A percentile compares a stretch with the other conserved stretches of the same genome.
phyloP scores from a whole-genome alignment of 2,113 vertebrate species.

The Oreocharis arfaki region DNA sequence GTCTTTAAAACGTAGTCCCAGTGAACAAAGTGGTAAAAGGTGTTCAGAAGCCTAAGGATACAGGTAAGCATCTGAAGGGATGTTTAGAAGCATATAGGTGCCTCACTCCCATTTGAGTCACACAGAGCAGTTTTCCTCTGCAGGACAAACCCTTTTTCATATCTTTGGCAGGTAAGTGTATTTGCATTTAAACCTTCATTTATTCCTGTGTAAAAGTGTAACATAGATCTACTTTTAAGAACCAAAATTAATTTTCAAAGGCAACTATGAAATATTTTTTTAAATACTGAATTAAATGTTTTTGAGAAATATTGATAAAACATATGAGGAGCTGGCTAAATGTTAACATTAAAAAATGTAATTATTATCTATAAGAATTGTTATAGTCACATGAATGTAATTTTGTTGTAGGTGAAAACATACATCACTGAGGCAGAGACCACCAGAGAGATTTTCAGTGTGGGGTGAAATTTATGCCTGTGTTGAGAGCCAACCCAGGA shows the following conservation, averaged over 20 bases:
- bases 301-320: not conserved
- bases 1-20: not conserved
- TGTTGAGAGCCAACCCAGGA: not conserved
- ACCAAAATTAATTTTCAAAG: not conserved
- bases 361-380: not conserved
- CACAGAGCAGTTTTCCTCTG: not conserved
- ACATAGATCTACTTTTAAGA: not conserved
- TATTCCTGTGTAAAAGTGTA: not conserved
- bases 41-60: not conserved
- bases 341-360: not conserved
- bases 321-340: not conserved
- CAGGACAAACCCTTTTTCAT: not conserved
- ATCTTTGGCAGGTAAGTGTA: not conserved
- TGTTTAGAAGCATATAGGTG: not conserved
- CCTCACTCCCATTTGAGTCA: not conserved
- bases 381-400: not conserved
- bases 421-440: not conserved
- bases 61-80: not conserved
- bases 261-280: not conserved
- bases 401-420: not conserved
- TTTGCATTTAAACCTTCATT: not conserved
- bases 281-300: not conserved
- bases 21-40: not conserved
- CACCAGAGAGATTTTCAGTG: not conserved
- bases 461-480: not conserved